A percentile compares a stretch with the other conserved stretches of the same genome.
Conservation (phyloP, 2,888 invertebrate genomes). For the Dynastes hyllus region DNA sequence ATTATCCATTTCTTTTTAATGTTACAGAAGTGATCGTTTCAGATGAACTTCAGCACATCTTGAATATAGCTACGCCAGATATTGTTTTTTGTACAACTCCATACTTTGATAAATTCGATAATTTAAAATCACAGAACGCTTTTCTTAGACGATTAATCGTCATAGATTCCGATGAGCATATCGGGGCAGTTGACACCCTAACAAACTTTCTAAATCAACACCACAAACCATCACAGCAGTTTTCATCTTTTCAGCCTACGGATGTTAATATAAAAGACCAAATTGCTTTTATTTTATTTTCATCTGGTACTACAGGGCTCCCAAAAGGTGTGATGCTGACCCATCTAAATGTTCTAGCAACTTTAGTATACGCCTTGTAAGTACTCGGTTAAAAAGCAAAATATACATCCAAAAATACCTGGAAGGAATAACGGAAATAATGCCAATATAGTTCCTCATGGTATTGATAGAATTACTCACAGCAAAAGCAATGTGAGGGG, state of each 20-base stretch:
- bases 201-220: not conserved
- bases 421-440: no score
- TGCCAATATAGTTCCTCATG: no score
- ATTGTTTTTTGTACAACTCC: slow-evolving; percentile 36
- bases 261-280: slow-evolving; percentile 52
- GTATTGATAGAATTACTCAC: no score
- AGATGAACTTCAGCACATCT: slow-evolving; percentile 43
- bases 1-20: not conserved
- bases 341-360: slow-evolving; percentile 71
- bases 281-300: slow-evolving; percentile 71
- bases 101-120: slow-evolving; percentile 34
- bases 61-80: slow-evolving; percentile 30
- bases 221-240: not conserved
- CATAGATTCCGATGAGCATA: slow-evolving; percentile 29
- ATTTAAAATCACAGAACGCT: slow-evolving; percentile 26
- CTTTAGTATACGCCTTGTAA: slow-evolving; percentile 26
- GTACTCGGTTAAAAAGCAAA: not conserved
- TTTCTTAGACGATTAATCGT: slow-evolving; percentile 29
- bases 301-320: slow-evolving; percentile 81
- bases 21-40: not conserved
- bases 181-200: not conserved
- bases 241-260: slow-evolving; percentile 10
- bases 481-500: no score
- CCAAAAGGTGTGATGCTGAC: slow-evolving; percentile 80
- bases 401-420: not conserved